Evolutionary conservation across 2,888 invertebrate genomes (phyloP).

Genomic region (Hemaris fuciformis): DNA sequence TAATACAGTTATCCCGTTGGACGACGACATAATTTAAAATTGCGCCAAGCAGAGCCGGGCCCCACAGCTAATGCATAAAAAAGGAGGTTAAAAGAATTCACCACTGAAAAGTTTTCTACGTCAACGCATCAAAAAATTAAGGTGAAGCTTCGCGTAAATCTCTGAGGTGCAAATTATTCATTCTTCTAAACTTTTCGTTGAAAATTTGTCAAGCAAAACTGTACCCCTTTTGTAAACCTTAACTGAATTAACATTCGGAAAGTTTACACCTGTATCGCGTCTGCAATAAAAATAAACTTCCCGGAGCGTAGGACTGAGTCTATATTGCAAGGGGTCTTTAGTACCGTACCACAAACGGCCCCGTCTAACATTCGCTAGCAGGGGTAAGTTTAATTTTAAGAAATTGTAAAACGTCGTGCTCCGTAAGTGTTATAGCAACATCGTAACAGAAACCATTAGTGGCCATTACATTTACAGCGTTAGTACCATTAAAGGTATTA

Average conservation of each 20-base stretch:
- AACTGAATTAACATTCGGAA: background rate
- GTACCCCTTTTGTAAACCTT: background rate
- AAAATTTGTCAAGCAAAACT: background rate
- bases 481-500: slow-evolving; percentile 1
- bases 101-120: background rate
- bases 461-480: background rate
- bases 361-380: background rate
- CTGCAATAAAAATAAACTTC: background rate
- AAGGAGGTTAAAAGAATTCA: background rate
- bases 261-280: background rate
- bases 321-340: background rate
- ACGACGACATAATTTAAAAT: no score
- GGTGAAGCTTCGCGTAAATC: background rate
- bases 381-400: background rate
- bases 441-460: slow-evolving; percentile 6
- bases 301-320: background rate
- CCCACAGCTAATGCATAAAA: no score
- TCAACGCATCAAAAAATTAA: background rate
- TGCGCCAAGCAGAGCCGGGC: no score
- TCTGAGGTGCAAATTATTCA: background rate
- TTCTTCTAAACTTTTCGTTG: background rate
- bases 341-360: background rate
- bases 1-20: no score
- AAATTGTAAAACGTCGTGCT: slow-evolving; percentile 1
- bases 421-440: background rate